Evolutionary conservation across 2,888 invertebrate genomes (phyloP).

Genomic region (Drosophila demipolita): DNA sequence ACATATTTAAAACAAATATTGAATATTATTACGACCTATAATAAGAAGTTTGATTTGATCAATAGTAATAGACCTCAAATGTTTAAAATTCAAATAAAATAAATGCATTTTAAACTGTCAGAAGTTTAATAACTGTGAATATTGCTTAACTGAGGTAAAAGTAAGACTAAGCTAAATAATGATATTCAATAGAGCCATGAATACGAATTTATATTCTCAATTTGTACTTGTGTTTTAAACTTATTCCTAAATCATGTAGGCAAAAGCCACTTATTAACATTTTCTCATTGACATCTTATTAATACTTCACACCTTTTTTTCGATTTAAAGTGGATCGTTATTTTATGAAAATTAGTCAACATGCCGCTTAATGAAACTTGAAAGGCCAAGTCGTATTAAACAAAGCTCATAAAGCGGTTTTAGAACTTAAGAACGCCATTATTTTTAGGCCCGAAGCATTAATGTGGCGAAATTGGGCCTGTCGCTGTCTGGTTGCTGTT

Average conservation of each 20-base stretch:
- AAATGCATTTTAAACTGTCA: background rate
- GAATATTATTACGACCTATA: background rate
- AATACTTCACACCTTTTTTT: constrained; percentile 80
- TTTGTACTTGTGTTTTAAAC: background rate
- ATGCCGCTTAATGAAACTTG: constrained; percentile 42
- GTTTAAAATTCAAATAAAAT: background rate
- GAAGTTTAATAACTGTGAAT: background rate
- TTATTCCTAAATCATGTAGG: constrained; percentile 21
- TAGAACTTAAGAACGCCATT: constrained; percentile 44
- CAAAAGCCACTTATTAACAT: constrained; percentile 71
- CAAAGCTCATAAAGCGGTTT: constrained; percentile 44
- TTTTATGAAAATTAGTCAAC: constrained; percentile 79
- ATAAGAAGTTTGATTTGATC: background rate
- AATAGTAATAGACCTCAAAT: background rate
- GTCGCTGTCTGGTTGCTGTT: constrained; percentile 4
- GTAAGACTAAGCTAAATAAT: background rate
- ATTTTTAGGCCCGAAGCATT: constrained; percentile 25
- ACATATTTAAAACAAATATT: background rate
- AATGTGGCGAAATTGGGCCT: constrained; percentile 19
- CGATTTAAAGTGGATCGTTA: constrained; percentile 74
- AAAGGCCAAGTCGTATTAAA: constrained; percentile 39
- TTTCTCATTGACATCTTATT: constrained; percentile 80
- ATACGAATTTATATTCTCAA: background rate
- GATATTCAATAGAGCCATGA: background rate
- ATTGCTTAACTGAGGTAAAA: background rate